Percentiles rank a stretch among this genome's conserved stretches.
These are phyloP conservation scores for Rotaria magnacalcarata DNA, from an alignment of 2,888 invertebrate species.

Conservation along the genomic window DNA sequence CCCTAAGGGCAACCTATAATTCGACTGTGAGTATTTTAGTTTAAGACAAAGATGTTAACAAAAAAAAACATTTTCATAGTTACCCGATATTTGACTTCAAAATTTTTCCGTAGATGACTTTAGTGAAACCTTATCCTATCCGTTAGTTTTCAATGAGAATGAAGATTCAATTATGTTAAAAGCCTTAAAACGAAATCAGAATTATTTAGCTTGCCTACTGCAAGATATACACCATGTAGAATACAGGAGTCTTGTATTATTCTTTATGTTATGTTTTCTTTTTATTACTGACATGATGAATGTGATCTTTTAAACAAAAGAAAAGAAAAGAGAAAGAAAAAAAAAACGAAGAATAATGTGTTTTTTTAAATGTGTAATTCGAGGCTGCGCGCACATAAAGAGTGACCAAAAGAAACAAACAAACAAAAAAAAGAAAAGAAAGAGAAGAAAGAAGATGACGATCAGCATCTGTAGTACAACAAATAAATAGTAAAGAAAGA, in stretches of 20 bases:
- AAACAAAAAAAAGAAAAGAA: not conserved
- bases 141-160: no score
- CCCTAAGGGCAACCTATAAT: no score
- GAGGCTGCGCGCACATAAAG: not conserved
- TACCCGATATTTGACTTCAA: no score
- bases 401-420: not conserved
- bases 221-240: not conserved
- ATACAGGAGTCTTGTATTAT: not conserved
- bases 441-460: not conserved
- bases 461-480: not conserved
- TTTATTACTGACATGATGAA: slow-evolving; percentile 14
- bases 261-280: not conserved
- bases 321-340: not conserved
- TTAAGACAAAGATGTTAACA: no score
- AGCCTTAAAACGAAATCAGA: no score
- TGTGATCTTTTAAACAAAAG: slow-evolving; percentile 1
- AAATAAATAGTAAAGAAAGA: not conserved
- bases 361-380: not conserved
- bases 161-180: no score
- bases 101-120: no score
- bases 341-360: slow-evolving; percentile 1
- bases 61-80: no score
- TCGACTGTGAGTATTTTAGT: no score
- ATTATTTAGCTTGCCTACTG: no score
- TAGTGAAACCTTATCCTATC: no score